Base-by-base conservation (phyloP, 2,888 invertebrate species). In the Andrena dorsata region DNA sequence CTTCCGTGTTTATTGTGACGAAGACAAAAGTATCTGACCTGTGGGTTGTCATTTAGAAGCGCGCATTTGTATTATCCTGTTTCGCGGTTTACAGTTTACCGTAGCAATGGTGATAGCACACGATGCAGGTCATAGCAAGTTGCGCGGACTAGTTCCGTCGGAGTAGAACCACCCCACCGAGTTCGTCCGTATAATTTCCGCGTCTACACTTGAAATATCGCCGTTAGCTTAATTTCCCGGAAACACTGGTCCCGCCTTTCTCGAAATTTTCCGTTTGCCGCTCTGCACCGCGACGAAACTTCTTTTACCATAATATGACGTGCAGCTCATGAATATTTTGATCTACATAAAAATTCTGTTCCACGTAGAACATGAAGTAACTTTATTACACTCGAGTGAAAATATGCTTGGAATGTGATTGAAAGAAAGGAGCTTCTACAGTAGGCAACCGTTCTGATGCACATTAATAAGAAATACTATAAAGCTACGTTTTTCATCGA, bases 271-370 rank as follows among this genome's bases (percentile, higher is more conserved):
- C 49, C 32, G 23, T 49, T 68, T 13, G 13, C 26, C 20, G 26
- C 32, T 13, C 41, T n/a, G n/a, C 16, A 47, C 5, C 53, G 20
- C 53, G 41, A 56, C 32, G 35, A 26, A 68, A 23, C 51, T 51
- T 26, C 32, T 20, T 16, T 16, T 23, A 28, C 30, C 16, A 16
- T 58, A 28, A 20, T n/a, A 13, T 2, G 47, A 53, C 10, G 69
- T 28, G 26, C 56, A 30, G 47, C 23, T 80, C 73, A 80, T 80
- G 80, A 80, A 80, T 80, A 80, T 68, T 28, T 63, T 49, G 72
- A 68, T 71, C 60, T 35, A 47, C 72, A 47, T 63, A 68, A 73
- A 69, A 72, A 63, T 80, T 68, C 73, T 35, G 35, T 56, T 61
- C 63, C 1, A 5, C 28, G 28, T 66, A 68, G 35, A 80, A 69